Conservation (phyloP, 1,140 invertebrate species). For the Eriosoma lanigerum region DNA sequence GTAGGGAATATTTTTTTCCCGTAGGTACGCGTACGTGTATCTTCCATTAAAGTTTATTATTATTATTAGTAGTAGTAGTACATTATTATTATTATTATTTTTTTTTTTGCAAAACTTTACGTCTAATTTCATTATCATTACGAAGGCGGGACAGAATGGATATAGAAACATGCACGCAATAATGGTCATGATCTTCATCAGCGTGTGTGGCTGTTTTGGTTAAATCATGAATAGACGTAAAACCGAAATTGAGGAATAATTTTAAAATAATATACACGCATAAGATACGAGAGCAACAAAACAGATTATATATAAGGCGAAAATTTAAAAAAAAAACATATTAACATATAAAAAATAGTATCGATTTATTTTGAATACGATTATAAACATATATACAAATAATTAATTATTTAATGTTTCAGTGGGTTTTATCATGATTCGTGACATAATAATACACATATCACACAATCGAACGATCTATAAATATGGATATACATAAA, state of each 20-base stretch:
- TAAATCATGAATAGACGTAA: not conserved
- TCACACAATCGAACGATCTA: no score
- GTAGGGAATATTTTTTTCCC: not conserved
- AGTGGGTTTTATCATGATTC: no score
- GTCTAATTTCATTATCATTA: slow-evolving; percentile 19
- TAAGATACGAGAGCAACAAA: no score
- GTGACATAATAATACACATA: no score
- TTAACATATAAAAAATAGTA: no score
- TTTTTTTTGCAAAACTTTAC: not conserved
- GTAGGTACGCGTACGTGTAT: not conserved
- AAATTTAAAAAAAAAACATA: no score
- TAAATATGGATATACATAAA: not conserved
- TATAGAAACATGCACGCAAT: not conserved
- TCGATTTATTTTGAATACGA: no score
- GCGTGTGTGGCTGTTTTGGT: not conserved
- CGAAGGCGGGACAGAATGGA: not conserved
- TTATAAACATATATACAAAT: no score
- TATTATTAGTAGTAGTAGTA: no score
- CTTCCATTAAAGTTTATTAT: slow-evolving; percentile 14
- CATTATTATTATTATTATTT: slow-evolving; percentile 4
- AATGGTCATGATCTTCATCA: not conserved
- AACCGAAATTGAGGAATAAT: not conserved
- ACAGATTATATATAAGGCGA: no score
- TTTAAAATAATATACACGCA: no score
- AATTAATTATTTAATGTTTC: no score